Evolutionary conservation across 2,113 vertebrate species (phyloP).

Genomic region (Phoxinus phoxinus): DNA sequence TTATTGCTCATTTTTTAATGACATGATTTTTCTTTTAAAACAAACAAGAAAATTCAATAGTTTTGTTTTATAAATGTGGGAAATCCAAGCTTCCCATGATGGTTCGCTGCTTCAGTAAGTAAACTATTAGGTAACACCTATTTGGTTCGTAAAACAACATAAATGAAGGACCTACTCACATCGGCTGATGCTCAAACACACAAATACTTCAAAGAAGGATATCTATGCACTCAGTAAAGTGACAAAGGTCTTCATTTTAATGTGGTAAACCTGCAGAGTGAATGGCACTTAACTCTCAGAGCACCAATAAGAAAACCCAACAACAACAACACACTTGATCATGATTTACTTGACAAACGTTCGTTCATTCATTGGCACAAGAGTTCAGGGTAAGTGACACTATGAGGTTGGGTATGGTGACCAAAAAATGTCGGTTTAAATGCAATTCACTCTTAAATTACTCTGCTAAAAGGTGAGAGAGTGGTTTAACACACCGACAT

Average conservation of each 20-base stretch:
- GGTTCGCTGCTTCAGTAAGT: slow-evolving; percentile 31
- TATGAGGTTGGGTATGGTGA: slow-evolving; percentile 37
- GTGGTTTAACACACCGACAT: slow-evolving; percentile 43
- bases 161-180: slow-evolving; percentile 32
- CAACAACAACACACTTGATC: slow-evolving; percentile 46
- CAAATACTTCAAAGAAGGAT: slow-evolving; percentile 45
- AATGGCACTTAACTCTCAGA: slow-evolving; percentile 60
- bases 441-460: slow-evolving; percentile 44
- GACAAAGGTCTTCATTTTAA: slow-evolving; percentile 46
- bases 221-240: slow-evolving; percentile 54
- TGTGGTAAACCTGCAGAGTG: slow-evolving; percentile 50
- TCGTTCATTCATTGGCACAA: slow-evolving; percentile 48
- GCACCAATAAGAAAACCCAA: slow-evolving; percentile 51
- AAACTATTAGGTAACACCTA: slow-evolving; percentile 36
- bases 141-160: slow-evolving; percentile 17
- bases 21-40: slow-evolving; percentile 32
- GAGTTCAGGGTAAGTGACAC: slow-evolving; percentile 43
- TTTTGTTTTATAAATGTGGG: slow-evolving; percentile 4
- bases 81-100: slow-evolving; percentile 15
- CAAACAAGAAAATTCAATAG: slow-evolving; percentile 3
- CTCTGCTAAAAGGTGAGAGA: slow-evolving; percentile 42
- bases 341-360: slow-evolving; percentile 40
- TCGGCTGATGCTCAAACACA: slow-evolving; percentile 50
- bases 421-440: slow-evolving; percentile 32
- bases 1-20: slow-evolving; percentile 44